A percentile compares a stretch with the other conserved stretches of the same genome.
Evolutionary conservation across 1,140 invertebrate species (phyloP).

Genomic region (Lordiphosa stackelbergi): DNA sequence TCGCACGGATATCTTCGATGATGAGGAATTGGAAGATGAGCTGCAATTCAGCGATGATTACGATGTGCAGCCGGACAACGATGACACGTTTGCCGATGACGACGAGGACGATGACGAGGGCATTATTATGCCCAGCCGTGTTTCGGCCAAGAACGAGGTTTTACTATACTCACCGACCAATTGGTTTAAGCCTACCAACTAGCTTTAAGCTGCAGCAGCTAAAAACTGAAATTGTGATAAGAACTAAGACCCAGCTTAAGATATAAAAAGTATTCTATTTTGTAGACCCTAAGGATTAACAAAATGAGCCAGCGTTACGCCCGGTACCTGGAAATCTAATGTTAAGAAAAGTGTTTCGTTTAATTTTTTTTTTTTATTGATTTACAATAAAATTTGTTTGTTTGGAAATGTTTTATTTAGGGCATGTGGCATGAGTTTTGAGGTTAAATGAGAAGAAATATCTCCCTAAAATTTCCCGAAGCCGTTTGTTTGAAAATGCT

Average conservation of each 20-base stretch:
- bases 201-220: conserved; percentile 4
- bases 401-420: conserved; percentile 21
- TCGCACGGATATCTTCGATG: conserved; percentile 64
- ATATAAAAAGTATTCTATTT: conserved; percentile 35
- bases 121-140: conserved; percentile 18
- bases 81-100: conserved; percentile 8
- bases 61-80: conserved; percentile 27
- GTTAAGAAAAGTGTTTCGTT: too few relatives aligned
- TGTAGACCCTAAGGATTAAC: conserved; percentile 18
- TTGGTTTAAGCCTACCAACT: conserved; percentile 18
- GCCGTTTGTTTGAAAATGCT: too few relatives aligned
- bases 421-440: conserved; percentile 20
- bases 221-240: conserved; percentile 47
- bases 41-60: conserved; percentile 69
- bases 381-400: too few relatives aligned
- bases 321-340: too few relatives aligned
- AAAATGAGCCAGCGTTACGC: too few relatives aligned
- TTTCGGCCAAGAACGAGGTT: conserved; percentile 37
- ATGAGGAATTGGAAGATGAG: conserved; percentile 66
- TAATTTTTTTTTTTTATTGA: too few relatives aligned
- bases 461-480: too few relatives aligned
- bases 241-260: neutral
- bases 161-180: conserved; percentile 6
- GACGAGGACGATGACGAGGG: conserved; percentile 15
- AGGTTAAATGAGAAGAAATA: conserved; percentile 10